Evolutionary conservation across 2,888 invertebrate species (phyloP).

Genomic region (Trimorus sp.): DNA sequence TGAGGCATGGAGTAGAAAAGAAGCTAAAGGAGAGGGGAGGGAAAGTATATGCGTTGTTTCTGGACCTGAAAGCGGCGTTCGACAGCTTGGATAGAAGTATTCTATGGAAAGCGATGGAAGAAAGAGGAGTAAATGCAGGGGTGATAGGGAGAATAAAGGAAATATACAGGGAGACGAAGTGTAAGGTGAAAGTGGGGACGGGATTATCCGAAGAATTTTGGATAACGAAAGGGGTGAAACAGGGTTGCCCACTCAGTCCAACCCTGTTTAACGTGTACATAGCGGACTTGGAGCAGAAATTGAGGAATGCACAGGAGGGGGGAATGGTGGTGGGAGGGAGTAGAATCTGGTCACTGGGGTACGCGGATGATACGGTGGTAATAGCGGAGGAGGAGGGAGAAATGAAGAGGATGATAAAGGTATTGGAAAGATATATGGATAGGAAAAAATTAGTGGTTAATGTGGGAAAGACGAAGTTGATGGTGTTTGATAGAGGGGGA

Average conservation of each 20-base stretch:
- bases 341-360: constrained; percentile 4
- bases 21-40: not conserved
- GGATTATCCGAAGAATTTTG: not conserved
- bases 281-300: not conserved
- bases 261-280: not conserved
- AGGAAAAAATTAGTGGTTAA: constrained; percentile 1
- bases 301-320: not conserved
- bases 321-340: not conserved
- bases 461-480: constrained; percentile 2
- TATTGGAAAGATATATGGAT: not conserved
- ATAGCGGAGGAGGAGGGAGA: not conserved
- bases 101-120: not conserved
- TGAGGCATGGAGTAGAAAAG: not conserved
- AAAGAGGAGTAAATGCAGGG: not conserved
- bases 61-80: constrained; percentile 5
- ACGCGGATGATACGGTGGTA: constrained; percentile 13
- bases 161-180: not conserved
- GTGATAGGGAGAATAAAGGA: not conserved
- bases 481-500: constrained; percentile 5
- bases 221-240: not conserved
- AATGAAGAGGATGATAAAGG: not conserved
- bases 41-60: not conserved
- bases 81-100: not conserved
- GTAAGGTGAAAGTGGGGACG: not conserved
- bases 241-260: constrained; percentile 1